Conservation (phyloP, 1,140 invertebrate species). For the Melitaea cinxia region DNA sequence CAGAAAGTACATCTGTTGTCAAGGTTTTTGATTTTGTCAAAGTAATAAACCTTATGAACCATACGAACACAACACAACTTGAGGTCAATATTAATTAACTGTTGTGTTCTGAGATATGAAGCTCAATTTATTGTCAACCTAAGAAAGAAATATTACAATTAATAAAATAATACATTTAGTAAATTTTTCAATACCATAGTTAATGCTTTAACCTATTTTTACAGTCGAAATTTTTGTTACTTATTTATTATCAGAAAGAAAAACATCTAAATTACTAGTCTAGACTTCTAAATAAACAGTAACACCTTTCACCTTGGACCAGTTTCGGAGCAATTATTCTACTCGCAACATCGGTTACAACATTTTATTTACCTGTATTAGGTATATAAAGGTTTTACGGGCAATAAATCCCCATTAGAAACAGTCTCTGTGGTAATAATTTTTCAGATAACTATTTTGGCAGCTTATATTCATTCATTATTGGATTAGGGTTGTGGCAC, state of each 20-base stretch:
- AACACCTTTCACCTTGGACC: not conserved
- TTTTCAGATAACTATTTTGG: conserved; percentile 9
- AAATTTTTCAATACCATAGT: too few relatives aligned
- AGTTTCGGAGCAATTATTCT: not conserved
- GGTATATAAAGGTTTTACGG: not conserved
- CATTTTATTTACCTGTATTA: not conserved
- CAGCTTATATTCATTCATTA: conserved; percentile 21
- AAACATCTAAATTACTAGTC: not conserved
- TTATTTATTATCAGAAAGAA: not conserved
- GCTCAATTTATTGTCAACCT: too few relatives aligned
- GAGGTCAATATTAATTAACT: too few relatives aligned
- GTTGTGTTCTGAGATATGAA: too few relatives aligned
- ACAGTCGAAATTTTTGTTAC: too few relatives aligned
- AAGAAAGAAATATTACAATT: too few relatives aligned
- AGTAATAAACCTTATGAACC: too few relatives aligned
- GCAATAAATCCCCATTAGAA: conserved; percentile 10
- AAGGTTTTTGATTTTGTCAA: too few relatives aligned
- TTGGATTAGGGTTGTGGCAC: conserved; percentile 9
- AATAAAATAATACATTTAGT: too few relatives aligned
- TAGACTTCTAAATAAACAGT: not conserved
- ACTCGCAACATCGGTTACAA: not conserved
- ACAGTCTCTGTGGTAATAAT: conserved; percentile 8
- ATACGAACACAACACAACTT: too few relatives aligned
- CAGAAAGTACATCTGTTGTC: too few relatives aligned
- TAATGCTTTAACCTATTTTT: too few relatives aligned